phyloP scores from a whole-genome alignment of 2,797 vertebrate species.

The Pangasius sanitwongsei region DNA sequence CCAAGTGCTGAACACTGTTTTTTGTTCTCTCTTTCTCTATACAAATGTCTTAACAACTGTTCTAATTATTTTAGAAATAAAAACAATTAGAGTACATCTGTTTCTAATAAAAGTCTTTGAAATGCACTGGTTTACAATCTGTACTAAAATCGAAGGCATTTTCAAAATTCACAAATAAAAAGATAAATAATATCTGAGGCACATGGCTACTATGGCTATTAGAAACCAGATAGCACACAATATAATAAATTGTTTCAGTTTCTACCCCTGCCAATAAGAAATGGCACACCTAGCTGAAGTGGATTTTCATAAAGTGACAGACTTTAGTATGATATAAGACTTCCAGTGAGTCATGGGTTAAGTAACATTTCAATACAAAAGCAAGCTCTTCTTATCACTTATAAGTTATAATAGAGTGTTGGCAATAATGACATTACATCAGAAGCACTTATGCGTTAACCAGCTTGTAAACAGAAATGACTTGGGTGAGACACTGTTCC shows the following conservation, averaged over 20 bases:
- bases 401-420: conserved; percentile 45
- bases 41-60: conserved; percentile 33
- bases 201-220: conserved; percentile 24
- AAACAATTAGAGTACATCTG: neutral
- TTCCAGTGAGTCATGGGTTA: conserved; percentile 46
- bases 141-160: neutral
- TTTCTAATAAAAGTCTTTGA: conserved; percentile 5
- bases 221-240: conserved; percentile 34
- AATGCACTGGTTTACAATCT: neutral
- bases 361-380: conserved; percentile 57
- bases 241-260: conserved; percentile 24
- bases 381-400: conserved; percentile 16
- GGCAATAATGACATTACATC: conserved; percentile 50
- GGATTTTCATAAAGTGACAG: conserved; percentile 12
- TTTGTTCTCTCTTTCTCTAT: neutral
- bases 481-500: conserved; percentile 62
- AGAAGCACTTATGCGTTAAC: conserved; percentile 72
- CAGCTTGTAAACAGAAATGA: conserved; percentile 76
- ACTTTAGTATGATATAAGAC: neutral
- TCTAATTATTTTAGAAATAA: conserved; percentile 24
- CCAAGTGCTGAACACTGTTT: conserved; percentile 11
- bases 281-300: neutral
- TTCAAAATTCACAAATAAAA: conserved; percentile 13
- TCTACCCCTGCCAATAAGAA: conserved; percentile 16
- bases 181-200: conserved; percentile 21